Conservation (phyloP, 2,113 vertebrate species). For the Sander vitreus region DNA sequence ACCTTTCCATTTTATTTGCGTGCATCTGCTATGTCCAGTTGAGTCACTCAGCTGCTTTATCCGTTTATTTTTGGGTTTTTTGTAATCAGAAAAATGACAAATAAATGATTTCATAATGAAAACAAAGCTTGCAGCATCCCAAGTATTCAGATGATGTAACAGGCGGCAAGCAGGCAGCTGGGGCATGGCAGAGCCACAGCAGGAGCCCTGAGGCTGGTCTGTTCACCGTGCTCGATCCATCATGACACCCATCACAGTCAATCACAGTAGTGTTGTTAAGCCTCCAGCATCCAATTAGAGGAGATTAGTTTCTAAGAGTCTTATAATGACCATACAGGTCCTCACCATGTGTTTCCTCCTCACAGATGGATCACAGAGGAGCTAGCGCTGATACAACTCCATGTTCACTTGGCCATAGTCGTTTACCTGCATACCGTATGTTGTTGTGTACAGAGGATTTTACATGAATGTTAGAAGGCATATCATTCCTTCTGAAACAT, state of each 20-base stretch:
- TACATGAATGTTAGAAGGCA: not conserved
- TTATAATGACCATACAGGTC: conserved; percentile 67
- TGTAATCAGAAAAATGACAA: not conserved
- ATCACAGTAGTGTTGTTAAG: conserved; percentile 64
- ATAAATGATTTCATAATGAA: not conserved
- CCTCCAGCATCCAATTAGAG: conserved; percentile 75
- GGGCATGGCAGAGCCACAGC: not conserved
- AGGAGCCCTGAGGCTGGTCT: conserved; percentile 5
- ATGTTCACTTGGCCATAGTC: not conserved
- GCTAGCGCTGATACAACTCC: conserved; percentile 17
- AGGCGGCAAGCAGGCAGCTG: not conserved
- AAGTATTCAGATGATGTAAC: not conserved
- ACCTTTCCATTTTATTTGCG: not conserved
- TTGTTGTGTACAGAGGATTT: conserved; percentile 19
- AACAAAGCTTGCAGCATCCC: not conserved
- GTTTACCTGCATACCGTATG: conserved; percentile 13
- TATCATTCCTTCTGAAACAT: too few relatives aligned
- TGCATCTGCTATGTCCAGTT: not conserved
- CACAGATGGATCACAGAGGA: conserved; percentile 29
- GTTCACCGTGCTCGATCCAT: conserved; percentile 43
- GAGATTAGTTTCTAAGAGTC: conserved; percentile 82
- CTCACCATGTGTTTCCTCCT: conserved; percentile 63
- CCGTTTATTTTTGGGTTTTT: not conserved
- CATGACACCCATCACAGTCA: conserved; percentile 59
- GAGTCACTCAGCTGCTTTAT: not conserved